phyloP scores from a whole-genome alignment of 2,888 invertebrate genomes.

The Drosophila gaucha region DNA sequence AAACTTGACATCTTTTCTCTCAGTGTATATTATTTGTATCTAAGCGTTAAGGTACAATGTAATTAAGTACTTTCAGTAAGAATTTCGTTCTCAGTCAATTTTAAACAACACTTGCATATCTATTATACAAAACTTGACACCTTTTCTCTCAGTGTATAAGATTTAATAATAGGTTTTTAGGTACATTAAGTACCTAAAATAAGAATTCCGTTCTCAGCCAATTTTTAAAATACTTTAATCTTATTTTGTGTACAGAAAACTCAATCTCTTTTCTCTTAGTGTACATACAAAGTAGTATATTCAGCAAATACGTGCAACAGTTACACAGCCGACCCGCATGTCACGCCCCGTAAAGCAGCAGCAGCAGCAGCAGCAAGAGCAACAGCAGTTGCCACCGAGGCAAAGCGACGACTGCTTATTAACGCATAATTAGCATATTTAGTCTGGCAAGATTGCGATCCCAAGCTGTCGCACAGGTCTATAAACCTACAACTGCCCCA shows the following conservation, averaged over 20 bases:
- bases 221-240: too few relatives aligned
- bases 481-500: not conserved
- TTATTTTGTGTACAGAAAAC: too few relatives aligned
- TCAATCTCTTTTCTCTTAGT: constrained; percentile 1
- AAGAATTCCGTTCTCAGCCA: too few relatives aligned
- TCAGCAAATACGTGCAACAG: constrained; percentile 32
- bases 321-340: constrained; percentile 32
- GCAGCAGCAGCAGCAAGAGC: constrained; percentile 8
- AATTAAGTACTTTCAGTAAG: too few relatives aligned
- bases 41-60: too few relatives aligned
- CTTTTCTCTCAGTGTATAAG: not conserved
- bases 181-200: too few relatives aligned
- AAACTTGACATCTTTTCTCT: too few relatives aligned
- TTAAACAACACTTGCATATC: too few relatives aligned
- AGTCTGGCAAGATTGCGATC: constrained; percentile 67
- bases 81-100: too few relatives aligned
- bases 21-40: too few relatives aligned
- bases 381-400: constrained; percentile 4
- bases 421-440: constrained; percentile 80
- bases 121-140: not conserved
- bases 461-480: constrained; percentile 31
- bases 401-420: constrained; percentile 63
- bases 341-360: constrained; percentile 39
- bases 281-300: constrained; percentile 1
- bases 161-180: too few relatives aligned